phyloP scores from a whole-genome alignment of 2,888 invertebrate genomes.

The Stenodema calcarata region DNA sequence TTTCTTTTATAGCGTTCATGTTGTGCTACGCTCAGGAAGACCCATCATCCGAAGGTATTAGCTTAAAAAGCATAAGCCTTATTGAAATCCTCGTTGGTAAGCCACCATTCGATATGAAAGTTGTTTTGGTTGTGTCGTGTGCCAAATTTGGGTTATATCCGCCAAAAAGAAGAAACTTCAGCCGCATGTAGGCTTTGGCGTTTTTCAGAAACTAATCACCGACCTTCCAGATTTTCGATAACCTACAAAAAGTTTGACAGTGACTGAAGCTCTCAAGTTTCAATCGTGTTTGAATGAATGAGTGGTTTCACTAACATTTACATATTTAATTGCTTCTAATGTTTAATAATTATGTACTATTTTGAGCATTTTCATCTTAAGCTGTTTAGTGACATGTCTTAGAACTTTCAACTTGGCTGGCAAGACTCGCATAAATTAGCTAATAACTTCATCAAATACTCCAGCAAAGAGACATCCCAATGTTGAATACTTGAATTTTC shows the following conservation, averaged over 20 bases:
- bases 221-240: background rate
- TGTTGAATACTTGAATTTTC: too few species aligned
- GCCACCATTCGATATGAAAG: constrained; percentile 43
- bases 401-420: too few species aligned
- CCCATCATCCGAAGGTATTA: constrained; percentile 84
- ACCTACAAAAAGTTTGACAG: background rate
- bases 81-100: constrained; percentile 60
- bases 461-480: too few species aligned
- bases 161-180: background rate
- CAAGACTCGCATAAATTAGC: too few species aligned
- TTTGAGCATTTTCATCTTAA: background rate
- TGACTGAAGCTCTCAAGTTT: background rate
- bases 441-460: too few species aligned
- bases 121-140: background rate
- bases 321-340: background rate
- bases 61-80: constrained; percentile 59
- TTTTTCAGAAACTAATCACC: background rate
- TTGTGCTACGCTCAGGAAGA: constrained; percentile 93
- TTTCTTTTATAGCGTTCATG: constrained; percentile 87
- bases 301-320: constrained; percentile 39
- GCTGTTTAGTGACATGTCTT: background rate
- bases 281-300: constrained; percentile 20
- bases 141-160: background rate
- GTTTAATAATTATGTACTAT: background rate
- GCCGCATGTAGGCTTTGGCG: background rate